Base-by-base conservation (phyloP, 2,113 vertebrate species). In the Nansenia antarctica region DNA sequence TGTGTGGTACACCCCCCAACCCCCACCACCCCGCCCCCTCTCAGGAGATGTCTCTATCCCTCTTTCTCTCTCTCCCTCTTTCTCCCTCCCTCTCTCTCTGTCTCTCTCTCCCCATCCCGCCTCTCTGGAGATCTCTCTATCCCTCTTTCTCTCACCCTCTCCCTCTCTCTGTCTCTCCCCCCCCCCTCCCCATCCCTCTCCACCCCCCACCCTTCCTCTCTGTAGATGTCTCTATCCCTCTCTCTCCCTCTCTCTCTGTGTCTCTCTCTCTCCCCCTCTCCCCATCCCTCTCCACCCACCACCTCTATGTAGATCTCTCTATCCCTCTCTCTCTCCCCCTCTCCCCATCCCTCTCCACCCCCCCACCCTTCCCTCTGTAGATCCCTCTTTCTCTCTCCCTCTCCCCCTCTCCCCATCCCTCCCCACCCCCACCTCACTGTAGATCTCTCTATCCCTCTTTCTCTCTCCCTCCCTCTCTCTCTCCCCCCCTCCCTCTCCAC, bases 341-440 rank as follows among this genome's bases (percentile, higher is more conserved):
- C n/a, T n/a, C n/a, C n/a, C n/a, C n/a, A n/a, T n/a, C n/a, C n/a
- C n/a, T n/a, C n/a, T n/a, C n/a, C n/a, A n/a, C n/a, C n/a, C n/a
- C n/a, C n/a, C n/a, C n/a, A n/a, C n/a, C n/a, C n/a, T n/a, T n/a
- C n/a, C n/a, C n/a, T n/a, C n/a, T 42, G 9, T 15, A 12, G 14
- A 8, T 47, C 42, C n/a, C 3, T n/a, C 42, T 47, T 4, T n/a
- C 42, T 47, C 11, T 47, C 42, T 47, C 14, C 12, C 42, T 47
- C 14, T 47, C 42, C n/a, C 12, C 5, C 42, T 45, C 12, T 18
- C 42, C 15, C 6, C 66, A 31, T 27, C 2, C 26, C 54, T 22
- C 49, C 18, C n/a, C 53, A 24, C 37, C 70, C 22, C 58, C 65
- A 54, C 65, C 52, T 72, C 53, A 58, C 62, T 62, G 9, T 45